Conservation (phyloP, 1,140 invertebrate species). For the Rhynchophorus ferrugineus region DNA sequence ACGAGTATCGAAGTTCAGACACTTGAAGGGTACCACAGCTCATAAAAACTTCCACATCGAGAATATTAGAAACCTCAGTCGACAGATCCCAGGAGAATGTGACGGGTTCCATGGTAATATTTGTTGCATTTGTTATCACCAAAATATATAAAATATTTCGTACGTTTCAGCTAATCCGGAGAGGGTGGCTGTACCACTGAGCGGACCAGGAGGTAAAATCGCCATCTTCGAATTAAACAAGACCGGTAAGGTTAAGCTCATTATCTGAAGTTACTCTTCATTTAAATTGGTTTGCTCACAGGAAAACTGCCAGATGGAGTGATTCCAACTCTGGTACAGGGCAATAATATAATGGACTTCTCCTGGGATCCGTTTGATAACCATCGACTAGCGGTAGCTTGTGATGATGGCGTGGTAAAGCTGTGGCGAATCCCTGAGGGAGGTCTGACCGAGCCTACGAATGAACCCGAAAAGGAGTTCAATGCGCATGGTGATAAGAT, state of each 20-base stretch:
- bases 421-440: slow-evolving; percentile 61
- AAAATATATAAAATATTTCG: neutral
- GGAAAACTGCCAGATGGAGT: slow-evolving; percentile 70
- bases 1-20: slow-evolving; percentile 86
- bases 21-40: slow-evolving; percentile 80
- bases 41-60: slow-evolving; percentile 89
- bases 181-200: slow-evolving; percentile 78
- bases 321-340: slow-evolving; percentile 78
- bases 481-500: slow-evolving; percentile 83
- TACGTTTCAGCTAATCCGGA: slow-evolving; percentile 63
- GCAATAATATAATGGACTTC: slow-evolving; percentile 84
- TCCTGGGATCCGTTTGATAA: slow-evolving; percentile 88
- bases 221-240: slow-evolving; percentile 78
- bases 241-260: slow-evolving; percentile 41
- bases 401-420: slow-evolving; percentile 83
- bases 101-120: slow-evolving; percentile 79
- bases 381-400: slow-evolving; percentile 71
- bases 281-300: neutral
- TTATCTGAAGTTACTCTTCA: neutral
- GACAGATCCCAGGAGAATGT: slow-evolving; percentile 87
- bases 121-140: neutral
- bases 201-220: slow-evolving; percentile 82
- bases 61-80: slow-evolving; percentile 83
- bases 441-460: slow-evolving; percentile 54
- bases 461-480: slow-evolving; percentile 51